Evolutionary conservation across 2,888 invertebrate genomes (phyloP).

Genomic region (Abrostola tripartita): DNA sequence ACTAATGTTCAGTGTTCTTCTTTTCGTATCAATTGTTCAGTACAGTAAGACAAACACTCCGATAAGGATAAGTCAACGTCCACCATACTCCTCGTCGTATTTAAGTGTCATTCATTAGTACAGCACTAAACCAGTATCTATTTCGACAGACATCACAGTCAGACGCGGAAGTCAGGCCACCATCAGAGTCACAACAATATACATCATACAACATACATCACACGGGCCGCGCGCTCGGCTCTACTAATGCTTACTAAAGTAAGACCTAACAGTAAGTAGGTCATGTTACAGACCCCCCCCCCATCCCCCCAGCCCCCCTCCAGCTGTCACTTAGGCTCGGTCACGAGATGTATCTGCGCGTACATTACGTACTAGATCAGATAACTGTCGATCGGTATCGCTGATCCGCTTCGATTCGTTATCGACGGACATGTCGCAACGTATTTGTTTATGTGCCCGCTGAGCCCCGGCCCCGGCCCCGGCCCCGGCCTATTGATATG

Average conservation of each 20-base stretch:
- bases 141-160: too few species aligned
- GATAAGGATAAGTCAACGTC: too few species aligned
- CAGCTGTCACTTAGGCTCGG: conserved; percentile 47
- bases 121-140: too few species aligned
- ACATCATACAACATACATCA: too few species aligned
- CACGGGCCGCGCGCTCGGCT: too few species aligned
- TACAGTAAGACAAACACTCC: too few species aligned
- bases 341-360: conserved; percentile 33
- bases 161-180: too few species aligned
- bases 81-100: too few species aligned
- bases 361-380: conserved; percentile 26
- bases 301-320: conserved; percentile 9
- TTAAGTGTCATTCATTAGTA: too few species aligned
- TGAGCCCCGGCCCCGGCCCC: background rate
- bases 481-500: conserved; percentile 1
- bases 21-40: too few species aligned
- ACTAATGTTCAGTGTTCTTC: too few species aligned
- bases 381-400: conserved; percentile 20
- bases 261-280: conserved; percentile 38
- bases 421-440: conserved; percentile 34
- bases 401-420: conserved; percentile 22
- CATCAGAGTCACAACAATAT: too few species aligned
- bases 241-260: conserved; percentile 22
- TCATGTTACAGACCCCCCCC: conserved; percentile 26
- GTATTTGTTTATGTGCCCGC: conserved; percentile 27